Evolutionary conservation across 2,888 invertebrate species (phyloP).

Genomic region (Hydroisotoma schaefferi): DNA sequence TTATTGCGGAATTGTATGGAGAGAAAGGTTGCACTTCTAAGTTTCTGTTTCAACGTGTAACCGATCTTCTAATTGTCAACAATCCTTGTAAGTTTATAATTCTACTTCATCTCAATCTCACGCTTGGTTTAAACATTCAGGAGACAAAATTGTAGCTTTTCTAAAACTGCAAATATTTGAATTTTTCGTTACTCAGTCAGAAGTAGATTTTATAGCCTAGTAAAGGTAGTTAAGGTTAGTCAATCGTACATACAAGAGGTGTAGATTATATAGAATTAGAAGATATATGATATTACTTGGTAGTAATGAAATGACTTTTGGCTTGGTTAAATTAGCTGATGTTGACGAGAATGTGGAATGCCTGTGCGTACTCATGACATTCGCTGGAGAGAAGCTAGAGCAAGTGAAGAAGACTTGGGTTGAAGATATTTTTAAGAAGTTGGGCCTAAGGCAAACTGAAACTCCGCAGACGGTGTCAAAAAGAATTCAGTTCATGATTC

Average conservation of each 20-base stretch:
- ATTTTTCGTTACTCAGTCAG: no score
- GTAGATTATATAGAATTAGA: background rate
- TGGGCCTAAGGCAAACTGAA: constrained; percentile 27
- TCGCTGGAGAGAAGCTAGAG: constrained; percentile 43
- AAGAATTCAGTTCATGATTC: constrained; percentile 46
- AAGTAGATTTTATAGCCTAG: no score
- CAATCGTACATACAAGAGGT: background rate
- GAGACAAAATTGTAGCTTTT: no score
- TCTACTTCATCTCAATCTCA: no score
- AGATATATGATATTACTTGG: background rate
- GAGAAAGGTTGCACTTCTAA: constrained; percentile 45
- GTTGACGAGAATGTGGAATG: constrained; percentile 46
- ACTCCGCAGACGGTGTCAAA: constrained; percentile 38
- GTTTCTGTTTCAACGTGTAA: constrained; percentile 39
- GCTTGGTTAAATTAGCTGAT: constrained; percentile 22
- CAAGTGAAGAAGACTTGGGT: constrained; percentile 38
- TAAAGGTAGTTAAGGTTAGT: no score
- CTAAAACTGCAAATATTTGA: background rate
- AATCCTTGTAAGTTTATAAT: constrained; percentile 32
- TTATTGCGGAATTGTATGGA: constrained; percentile 45
- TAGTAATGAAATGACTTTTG: background rate
- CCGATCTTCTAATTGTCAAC: constrained; percentile 38
- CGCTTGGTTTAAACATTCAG: no score
- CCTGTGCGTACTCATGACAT: constrained; percentile 44
- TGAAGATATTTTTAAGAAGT: constrained; percentile 27